phyloP scores from a whole-genome alignment of 1,140 invertebrate species.

The Aphelinus atriplicis region DNA sequence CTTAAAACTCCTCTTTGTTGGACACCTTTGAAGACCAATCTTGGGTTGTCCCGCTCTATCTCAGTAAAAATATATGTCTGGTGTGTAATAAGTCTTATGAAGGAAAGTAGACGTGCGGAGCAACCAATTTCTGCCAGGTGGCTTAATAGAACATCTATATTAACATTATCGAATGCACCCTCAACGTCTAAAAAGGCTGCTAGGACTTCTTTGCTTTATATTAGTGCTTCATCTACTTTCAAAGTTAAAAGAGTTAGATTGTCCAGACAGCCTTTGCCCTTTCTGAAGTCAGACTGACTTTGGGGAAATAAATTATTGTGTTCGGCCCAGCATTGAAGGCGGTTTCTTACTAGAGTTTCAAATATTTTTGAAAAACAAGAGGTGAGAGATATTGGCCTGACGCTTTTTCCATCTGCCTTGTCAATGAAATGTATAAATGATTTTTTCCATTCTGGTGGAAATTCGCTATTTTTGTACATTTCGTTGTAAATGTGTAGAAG shows the following conservation, averaged over 20 bases:
- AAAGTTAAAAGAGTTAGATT: background rate
- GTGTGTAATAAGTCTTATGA: conserved; percentile 6
- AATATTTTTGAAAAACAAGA: background rate
- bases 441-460: background rate
- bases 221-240: background rate
- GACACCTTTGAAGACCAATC: background rate
- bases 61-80: background rate
- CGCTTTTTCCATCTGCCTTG: background rate
- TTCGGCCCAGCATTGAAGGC: background rate
- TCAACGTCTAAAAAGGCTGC: conserved; percentile 4
- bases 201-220: background rate
- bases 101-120: background rate
- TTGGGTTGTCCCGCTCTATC: background rate
- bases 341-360: background rate
- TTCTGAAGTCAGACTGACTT: background rate
- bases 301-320: background rate
- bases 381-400: background rate
- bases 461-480: background rate
- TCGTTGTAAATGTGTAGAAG: background rate
- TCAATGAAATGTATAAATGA: conserved; percentile 1
- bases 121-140: conserved; percentile 1
- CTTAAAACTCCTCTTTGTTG: conserved; percentile 4
- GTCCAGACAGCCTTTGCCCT: background rate
- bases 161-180: conserved; percentile 6
- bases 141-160: background rate